Percentiles rank a stretch among this genome's conserved stretches.
These are phyloP conservation scores for Manduca sexta DNA, from an alignment of 1,140 invertebrate species.

Conservation along the genomic window DNA sequence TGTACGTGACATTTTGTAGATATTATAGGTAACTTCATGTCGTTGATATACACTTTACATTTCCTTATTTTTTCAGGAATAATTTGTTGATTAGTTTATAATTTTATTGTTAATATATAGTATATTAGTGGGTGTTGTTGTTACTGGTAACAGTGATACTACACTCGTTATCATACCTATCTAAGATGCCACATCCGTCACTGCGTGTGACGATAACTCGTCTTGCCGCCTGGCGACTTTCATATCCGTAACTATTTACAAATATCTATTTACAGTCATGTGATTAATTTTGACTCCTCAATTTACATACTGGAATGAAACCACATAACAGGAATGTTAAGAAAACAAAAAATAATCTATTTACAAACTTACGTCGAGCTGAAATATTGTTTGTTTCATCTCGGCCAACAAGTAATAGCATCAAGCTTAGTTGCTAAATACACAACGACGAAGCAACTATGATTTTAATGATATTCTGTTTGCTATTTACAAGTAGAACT, in stretches of 20 bases:
- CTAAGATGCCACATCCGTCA: constrained; percentile 27
- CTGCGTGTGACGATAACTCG: constrained; percentile 19
- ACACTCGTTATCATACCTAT: constrained; percentile 28
- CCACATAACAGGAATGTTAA: constrained; percentile 64
- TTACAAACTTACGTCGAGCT: constrained; percentile 42
- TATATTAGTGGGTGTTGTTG: constrained; percentile 2
- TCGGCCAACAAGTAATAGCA: constrained; percentile 27
- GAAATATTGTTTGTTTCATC: neutral
- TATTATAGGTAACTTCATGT: no score
- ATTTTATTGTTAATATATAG: neutral
- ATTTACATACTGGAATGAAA: constrained; percentile 64
- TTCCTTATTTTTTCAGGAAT: no score
- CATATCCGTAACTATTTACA: constrained; percentile 62
- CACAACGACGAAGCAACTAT: constrained; percentile 48
- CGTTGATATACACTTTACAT: no score
- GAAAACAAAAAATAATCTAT: constrained; percentile 49
- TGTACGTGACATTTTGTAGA: neutral
- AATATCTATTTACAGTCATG: constrained; percentile 61
- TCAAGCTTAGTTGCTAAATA: constrained; percentile 50
- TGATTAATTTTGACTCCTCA: constrained; percentile 47
- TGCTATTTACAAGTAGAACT: constrained; percentile 52
- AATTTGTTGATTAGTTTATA: no score
- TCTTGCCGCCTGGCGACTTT: constrained; percentile 58
- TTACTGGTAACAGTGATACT: constrained; percentile 49
- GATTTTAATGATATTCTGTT: constrained; percentile 38